These are phyloP conservation scores for Hirundichthys speculiger DNA, from an alignment of 2,113 vertebrate species.

Conservation along the genomic window DNA sequence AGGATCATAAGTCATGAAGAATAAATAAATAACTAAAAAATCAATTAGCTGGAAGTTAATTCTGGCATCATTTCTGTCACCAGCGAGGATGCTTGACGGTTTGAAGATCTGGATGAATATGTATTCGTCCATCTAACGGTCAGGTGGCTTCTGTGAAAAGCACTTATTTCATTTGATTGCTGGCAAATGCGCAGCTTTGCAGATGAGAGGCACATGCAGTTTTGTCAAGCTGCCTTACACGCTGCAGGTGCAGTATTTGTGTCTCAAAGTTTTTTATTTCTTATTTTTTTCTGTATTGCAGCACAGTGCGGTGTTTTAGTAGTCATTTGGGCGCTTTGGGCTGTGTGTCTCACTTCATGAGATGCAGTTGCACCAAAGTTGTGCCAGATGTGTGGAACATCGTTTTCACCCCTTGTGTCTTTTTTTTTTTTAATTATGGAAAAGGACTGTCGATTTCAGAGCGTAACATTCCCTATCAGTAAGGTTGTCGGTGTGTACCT, in stretches of 20 bases:
- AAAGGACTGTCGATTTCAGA: constrained; percentile 17
- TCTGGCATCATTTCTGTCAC: no score
- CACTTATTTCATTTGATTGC: not conserved
- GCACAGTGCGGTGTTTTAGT: constrained; percentile 6
- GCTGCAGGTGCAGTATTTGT: constrained; percentile 58
- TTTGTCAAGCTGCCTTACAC: constrained; percentile 67
- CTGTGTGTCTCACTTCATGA: constrained; percentile 13
- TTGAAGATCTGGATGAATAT: no score
- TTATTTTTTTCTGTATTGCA: constrained; percentile 12
- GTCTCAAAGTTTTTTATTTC: not conserved
- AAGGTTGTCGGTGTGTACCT: constrained; percentile 17
- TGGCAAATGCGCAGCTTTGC: not conserved
- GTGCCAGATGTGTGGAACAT: constrained; percentile 45
- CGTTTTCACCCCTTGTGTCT: constrained; percentile 29
- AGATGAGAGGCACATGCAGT: constrained; percentile 13
- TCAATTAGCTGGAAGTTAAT: not conserved
- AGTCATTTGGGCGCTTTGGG: constrained; percentile 30
- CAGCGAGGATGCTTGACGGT: no score
- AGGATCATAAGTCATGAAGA: not conserved
- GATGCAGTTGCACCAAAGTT: constrained; percentile 9
- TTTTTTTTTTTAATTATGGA: constrained; percentile 7
- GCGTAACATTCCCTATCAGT: constrained; percentile 42
- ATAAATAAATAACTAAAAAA: not conserved
- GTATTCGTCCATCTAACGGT: no score
- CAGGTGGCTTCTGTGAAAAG: not conserved